Base-by-base conservation (phyloP, 1,140 invertebrate genomes). In the Zaprionus davidi region DNA sequence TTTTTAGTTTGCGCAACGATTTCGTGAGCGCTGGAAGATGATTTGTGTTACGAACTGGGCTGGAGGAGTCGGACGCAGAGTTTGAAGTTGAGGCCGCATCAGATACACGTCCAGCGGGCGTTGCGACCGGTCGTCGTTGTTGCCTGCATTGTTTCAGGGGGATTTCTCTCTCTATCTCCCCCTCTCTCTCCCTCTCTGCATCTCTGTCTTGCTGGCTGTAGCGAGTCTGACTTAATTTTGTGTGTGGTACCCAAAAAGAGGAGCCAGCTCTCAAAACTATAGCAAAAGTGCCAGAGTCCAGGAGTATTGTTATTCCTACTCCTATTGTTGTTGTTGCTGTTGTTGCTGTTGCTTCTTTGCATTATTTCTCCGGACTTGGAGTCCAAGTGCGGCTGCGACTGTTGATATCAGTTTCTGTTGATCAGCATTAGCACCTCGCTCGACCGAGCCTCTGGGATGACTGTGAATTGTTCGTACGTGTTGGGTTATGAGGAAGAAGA, bases 1-100 rank as follows among this genome's bases (percentile, higher is more conserved):
- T 26, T 82, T 84, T 81, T 76, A 85, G 85, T 90, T 88, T 90
- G 85, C 86, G 86, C 81, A 90, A 90, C 86, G 90, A 90, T 90
- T 90, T 90, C 86, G 85, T 90, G 85, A 90, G 85, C 86, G 85
- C 86, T 90, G 85, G 85, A 90, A 90, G 85, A 90, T 90, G 85
- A 90, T 90, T 90, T 90, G 85, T 90, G 85, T 90, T 90, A 67
- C 65, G 75, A 81, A 78, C 81, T 83, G 81, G 78, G 68, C 58
- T 46, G 78, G 81, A 24, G 76, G 28, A 11, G 53, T n/a, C 31
- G 51, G 31, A 4, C 17, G 26, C 62, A 66, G 53, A 63, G 55
- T 64, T 84, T 68, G 63, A 68, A 78, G 63, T 63, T 75, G 69
- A 73, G 34, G 70, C 84, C 84, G 81, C 85, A 88, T 88, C 84